A percentile compares a stretch with the other conserved stretches of the same genome.
These are phyloP conservation scores for Cervus canadensis DNA, from an alignment of 2,113 vertebrate genomes.

Conservation along the genomic window DNA sequence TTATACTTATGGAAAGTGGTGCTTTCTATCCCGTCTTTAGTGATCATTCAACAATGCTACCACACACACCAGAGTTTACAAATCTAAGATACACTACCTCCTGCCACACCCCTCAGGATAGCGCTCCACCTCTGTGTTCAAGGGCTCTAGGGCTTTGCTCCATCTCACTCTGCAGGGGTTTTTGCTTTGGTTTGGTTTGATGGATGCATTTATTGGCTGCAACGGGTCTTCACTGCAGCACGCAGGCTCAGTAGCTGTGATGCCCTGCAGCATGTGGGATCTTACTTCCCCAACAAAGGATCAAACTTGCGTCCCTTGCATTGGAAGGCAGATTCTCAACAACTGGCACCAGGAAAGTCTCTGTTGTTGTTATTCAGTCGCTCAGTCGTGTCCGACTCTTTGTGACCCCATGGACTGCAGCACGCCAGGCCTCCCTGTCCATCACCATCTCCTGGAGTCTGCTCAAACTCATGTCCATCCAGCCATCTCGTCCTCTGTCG, in stretches of 20 bases:
- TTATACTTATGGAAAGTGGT: not conserved
- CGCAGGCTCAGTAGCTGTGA: not conserved
- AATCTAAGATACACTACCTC: not conserved
- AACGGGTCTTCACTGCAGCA: not conserved
- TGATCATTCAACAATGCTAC: not conserved
- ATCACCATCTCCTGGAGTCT: not conserved
- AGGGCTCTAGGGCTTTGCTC: not conserved
- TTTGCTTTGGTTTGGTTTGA: not conserved
- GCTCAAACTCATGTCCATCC: not conserved
- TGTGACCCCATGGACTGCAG: not conserved
- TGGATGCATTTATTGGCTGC: not conserved
- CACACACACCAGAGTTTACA: rapidly evolving
- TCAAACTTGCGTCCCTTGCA: rapidly evolving
- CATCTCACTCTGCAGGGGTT: rapidly evolving
- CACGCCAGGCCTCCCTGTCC: not conserved
- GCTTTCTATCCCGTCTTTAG: not conserved
- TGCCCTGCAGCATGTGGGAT: not conserved
- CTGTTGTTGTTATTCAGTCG: not conserved
- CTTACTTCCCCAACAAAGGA: not conserved
- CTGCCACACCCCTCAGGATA: rapidly evolving
- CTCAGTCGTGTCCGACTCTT: not conserved
- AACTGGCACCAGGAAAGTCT: not conserved
- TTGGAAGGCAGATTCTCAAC: not conserved
- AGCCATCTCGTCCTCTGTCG: not conserved
- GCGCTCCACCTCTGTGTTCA: rapidly evolving